Evolutionary conservation across 2,888 invertebrate species (phyloP), one percentile per base, ranked within the genome.

Genomic region (Amiota communis): DNA sequence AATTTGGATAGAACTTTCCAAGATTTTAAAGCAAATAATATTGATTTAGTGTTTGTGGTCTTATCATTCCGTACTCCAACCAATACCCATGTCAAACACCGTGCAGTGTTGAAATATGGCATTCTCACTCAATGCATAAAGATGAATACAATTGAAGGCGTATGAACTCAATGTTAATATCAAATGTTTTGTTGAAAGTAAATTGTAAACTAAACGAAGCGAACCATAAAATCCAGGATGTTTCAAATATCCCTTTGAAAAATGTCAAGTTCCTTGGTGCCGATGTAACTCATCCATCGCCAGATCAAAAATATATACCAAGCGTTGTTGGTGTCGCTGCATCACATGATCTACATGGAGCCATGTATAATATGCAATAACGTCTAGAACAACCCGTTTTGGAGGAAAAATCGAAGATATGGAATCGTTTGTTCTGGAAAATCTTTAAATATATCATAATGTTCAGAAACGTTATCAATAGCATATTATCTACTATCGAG

Each of bases 231-330:
- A 83, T 92, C 8, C 71, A 81, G 1, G 69, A 77, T 3, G 74
- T 78, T 47, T 61, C 72, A 0, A 73, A 76, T 17, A 72, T 77
- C 0, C 61, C 13, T n/a, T 61, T 87, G 1, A 48, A 81, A 17
- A 85, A 87, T 71, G 81, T 87, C 0, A 93, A 93, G 92, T 92
- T 94, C 15, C 91, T 97, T 56, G 98, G 98, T 0, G 97, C 97
- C 9, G 98, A 98, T 90, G 97, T 98, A 8, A 97, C 97, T 0
- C 98, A 98, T 91, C 97, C 98, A 0, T 93, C 95, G 1, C 96
- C 96, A 0, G 95, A 95, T 74, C 93, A 94, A 76, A 80, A 79
- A 0, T 76, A 82, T 3, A 87, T 89, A 83, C 92, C 77, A 0
- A 94, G 94, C 86, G 93, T 94, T 49, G 94, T 94, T 0, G 94